Evolutionary conservation across 2,113 vertebrate genomes (phyloP), one percentile per base, ranked within the genome.

Genomic region (Phyllostomus discolor): DNA sequence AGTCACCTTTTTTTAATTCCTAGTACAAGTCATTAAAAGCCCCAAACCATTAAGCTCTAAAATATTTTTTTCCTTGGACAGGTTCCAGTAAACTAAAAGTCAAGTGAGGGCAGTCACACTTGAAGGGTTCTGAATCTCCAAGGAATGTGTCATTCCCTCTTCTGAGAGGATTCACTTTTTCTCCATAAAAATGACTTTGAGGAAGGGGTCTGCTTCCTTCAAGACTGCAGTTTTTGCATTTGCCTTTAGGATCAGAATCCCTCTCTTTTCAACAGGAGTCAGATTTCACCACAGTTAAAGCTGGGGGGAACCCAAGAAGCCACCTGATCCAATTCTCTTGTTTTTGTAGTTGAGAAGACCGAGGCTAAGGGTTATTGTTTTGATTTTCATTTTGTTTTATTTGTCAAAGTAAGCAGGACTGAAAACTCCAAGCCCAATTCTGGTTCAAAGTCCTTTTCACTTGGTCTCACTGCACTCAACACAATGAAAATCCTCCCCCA

Each of bases 11-110:
- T 67, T 92, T 84, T 59, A 94, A 86, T 90, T 78, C 72, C 38
- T 82, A 90, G 26, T 31, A 95, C 10, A 95, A 92, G 52, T 72
- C 64, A 93, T 83, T 90, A 96, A 95, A 93, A 96, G 54, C 22
- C 76, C 69, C 62, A 96, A 87, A 92, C 16, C 75, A 91, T n/a
- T 95, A 73, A 50, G 88, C 31, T 94, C 70, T 83, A 89, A 90
- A 87, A 73, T 79, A 50, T 52, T 69, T 92, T 75, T 76, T 86
- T 52, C 59, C 46, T 91, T 91, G 66, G 66, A 94, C 57, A 89
- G 79, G 35, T 88, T 88, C 41, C 62, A 96, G 59, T 86, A 79
- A 95, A 92, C 70, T 91, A 72, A 66, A 72, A 90, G 66, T 80
- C 72, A 87, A 22, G 66, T 22, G 43, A 80, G 14, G 17, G 76